Conservation (phyloP, 2,888 invertebrate species). For the Torymus aiolomorphi region DNA sequence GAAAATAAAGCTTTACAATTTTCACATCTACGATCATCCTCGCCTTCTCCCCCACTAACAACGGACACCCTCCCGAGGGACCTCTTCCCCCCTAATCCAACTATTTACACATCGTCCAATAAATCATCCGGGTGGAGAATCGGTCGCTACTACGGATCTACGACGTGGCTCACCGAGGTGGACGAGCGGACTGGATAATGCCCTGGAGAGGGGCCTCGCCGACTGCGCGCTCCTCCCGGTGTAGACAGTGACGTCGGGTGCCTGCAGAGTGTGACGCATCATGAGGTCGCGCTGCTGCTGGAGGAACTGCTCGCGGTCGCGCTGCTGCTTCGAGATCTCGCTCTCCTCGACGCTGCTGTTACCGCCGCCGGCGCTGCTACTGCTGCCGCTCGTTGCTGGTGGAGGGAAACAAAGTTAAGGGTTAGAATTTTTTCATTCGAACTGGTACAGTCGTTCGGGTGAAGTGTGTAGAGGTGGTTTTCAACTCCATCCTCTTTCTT, state of each 20-base stretch:
- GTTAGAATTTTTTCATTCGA: background rate
- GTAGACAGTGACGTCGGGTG: constrained; percentile 75
- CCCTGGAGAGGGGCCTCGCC: constrained; percentile 84
- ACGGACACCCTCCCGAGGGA: too few relatives aligned
- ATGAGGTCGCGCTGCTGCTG: constrained; percentile 82
- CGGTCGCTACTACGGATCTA: too few relatives aligned
- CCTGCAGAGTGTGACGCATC: constrained; percentile 79
- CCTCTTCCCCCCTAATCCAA: background rate
- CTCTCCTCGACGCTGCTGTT: constrained; percentile 71
- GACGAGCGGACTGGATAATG: constrained; percentile 90
- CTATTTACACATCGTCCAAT: constrained; percentile 17
- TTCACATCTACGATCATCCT: too few relatives aligned
- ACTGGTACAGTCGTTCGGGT: background rate
- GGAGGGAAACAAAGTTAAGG: constrained; percentile 30
- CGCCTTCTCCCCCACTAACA: too few relatives aligned
- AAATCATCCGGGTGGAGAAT: too few relatives aligned
- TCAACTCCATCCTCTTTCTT: too few relatives aligned
- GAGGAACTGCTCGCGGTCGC: constrained; percentile 79
- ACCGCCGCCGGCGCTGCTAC: constrained; percentile 18
- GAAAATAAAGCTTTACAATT: too few relatives aligned
- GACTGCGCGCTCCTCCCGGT: constrained; percentile 71
- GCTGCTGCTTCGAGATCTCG: constrained; percentile 79
- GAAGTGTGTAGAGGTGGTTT: too few relatives aligned
- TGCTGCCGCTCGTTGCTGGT: constrained; percentile 37
- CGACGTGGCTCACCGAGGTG: constrained; percentile 78